Conservation (phyloP, 2,888 invertebrate genomes). For the Chrysolina americana region DNA sequence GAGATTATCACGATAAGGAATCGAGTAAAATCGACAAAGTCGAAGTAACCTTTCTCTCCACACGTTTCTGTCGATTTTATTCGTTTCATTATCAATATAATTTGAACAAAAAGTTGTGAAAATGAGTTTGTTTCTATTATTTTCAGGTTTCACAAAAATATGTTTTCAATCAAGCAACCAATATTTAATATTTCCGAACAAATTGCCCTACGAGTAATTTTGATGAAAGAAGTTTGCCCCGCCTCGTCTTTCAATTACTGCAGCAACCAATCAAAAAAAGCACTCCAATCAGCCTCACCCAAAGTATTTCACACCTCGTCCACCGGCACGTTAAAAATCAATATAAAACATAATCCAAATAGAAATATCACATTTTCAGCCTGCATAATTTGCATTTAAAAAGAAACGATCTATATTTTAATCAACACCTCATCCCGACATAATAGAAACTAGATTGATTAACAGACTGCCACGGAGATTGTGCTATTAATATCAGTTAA, state of each 20-base stretch:
- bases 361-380: constrained; percentile 43
- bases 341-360: constrained; percentile 37
- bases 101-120: too few relatives aligned
- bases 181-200: too few relatives aligned
- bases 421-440: constrained; percentile 56
- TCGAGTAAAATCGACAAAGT: too few relatives aligned
- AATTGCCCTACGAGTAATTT: too few relatives aligned
- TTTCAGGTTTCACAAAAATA: too few relatives aligned
- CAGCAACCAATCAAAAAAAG: background rate
- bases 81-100: too few relatives aligned
- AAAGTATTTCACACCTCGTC: constrained; percentile 28
- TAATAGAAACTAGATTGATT: constrained; percentile 55
- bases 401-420: constrained; percentile 58
- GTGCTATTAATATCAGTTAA: constrained; percentile 55
- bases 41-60: too few relatives aligned
- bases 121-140: too few relatives aligned
- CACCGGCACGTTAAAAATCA: constrained; percentile 33
- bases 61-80: too few relatives aligned
- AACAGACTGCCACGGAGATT: constrained; percentile 40
- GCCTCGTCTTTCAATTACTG: background rate
- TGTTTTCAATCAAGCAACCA: too few relatives aligned
- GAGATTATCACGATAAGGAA: too few relatives aligned
- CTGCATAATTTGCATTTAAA: constrained; percentile 55
- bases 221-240: background rate
- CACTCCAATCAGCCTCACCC: background rate